These are phyloP conservation scores for Ivindomyrus marchei DNA, from an alignment of 2,113 vertebrate genomes.

Conservation along the genomic window DNA sequence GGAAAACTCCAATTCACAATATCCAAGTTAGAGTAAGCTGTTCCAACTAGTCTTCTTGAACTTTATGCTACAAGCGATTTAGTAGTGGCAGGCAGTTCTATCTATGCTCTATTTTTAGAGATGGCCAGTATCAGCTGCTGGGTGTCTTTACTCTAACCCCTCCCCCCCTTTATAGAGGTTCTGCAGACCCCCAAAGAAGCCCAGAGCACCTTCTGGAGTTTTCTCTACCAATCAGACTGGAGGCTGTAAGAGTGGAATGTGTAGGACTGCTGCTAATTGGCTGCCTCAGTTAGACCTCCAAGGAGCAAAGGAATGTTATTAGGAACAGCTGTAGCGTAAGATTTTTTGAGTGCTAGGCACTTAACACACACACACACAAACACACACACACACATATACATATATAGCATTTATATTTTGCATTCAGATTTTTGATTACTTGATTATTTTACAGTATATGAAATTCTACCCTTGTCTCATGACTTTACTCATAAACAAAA, in stretches of 20 bases:
- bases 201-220: constrained; percentile 40
- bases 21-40: constrained; percentile 5
- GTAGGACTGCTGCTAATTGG: not conserved
- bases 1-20: constrained; percentile 2
- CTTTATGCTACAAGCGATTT: constrained; percentile 17
- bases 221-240: constrained; percentile 17
- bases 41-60: not conserved
- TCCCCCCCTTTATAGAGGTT: constrained; percentile 39
- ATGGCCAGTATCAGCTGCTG: constrained; percentile 59
- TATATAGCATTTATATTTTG: not conserved
- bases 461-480: too few species aligned
- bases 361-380: not conserved
- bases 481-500: too few species aligned
- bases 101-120: constrained; percentile 56
- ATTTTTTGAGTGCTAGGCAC: not conserved
- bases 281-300: not conserved
- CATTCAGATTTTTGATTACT: not conserved
- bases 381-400: not conserved
- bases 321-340: not conserved
- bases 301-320: not conserved
- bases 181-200: constrained; percentile 50
- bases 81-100: not conserved
- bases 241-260: not conserved
- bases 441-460: too few species aligned
- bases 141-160: constrained; percentile 27